These are phyloP conservation scores for Heliangelus exortis DNA, from an alignment of 2,797 vertebrate species.

Conservation along the genomic window DNA sequence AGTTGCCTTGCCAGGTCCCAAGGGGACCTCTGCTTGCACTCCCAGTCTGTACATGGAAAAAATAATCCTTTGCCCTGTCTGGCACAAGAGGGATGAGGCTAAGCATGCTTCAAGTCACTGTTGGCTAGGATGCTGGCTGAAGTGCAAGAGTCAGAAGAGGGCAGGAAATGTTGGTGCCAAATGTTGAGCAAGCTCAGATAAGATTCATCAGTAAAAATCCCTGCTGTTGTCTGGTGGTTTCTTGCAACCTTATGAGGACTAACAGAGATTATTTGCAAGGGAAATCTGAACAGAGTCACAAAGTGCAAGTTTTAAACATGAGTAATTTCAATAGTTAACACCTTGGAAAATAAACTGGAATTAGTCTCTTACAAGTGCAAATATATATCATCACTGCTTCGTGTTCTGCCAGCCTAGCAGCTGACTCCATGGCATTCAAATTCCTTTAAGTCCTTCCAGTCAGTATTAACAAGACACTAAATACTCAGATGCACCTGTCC, in stretches of 20 bases:
- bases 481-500: constrained; percentile 20
- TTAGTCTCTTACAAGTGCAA: neutral
- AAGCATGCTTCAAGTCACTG: fast-evolving
- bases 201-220: constrained; percentile 23
- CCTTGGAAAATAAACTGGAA: neutral
- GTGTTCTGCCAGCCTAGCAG: neutral
- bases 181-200: neutral
- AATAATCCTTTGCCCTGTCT: neutral
- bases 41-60: neutral
- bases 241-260: neutral
- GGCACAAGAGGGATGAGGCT: neutral
- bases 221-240: neutral
- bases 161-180: neutral
- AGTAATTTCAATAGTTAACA: neutral
- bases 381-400: neutral
- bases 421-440: neutral
- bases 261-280: neutral
- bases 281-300: neutral
- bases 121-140: neutral
- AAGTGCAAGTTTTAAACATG: neutral
- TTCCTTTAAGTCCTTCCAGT: constrained; percentile 3
- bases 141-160: neutral
- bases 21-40: neutral
- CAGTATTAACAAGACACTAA: constrained; percentile 36
- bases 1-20: neutral